Evolutionary conservation across 2,888 invertebrate genomes (phyloP), one percentile per base, ranked within the genome.

Genomic region (Lithosia quadra): DNA sequence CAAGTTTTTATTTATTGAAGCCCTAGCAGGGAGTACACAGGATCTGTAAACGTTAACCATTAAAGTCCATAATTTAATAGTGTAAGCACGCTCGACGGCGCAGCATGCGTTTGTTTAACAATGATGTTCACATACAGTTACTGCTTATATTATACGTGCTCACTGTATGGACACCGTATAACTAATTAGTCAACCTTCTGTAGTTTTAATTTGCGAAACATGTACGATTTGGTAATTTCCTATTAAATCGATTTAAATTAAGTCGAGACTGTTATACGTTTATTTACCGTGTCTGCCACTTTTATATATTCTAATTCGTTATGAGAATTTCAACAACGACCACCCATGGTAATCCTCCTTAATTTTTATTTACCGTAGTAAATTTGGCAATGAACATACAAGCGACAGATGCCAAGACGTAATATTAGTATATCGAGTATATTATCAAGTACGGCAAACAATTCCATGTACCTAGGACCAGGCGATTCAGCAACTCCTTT

Each of bases 81-180:
- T 85, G 68, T 76, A 86, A 90, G 92, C 92, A 92, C 93, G 92
- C 85, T 79, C 72, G 77, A 75, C 75, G 75, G 81, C 64, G 67
- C 73, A 67, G 85, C 88, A 84, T 91, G 88, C 90, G 86, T 87
- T 85, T 86, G 87, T 88, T 90, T 88, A 87, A 88, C 89, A 86
- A 91, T 90, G 89, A 88, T 88, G 87, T 89, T 88, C 89, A 89
- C 89, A 89, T 86, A 87, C 83, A 75, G 79, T 80, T 78, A 76
- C 81, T 75, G 75, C 71, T 80, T 83, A 81, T 85, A 86, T 88
- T 84, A 86, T 83, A 84, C 86, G 82, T 83, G 84, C 77, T 74
- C 73, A 70, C 81, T 73, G 72, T 87, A 84, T 83, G 82, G 76
- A 79, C 82, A 74, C 82, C 87, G 87, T 87, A 81, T 88, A 85